A percentile compares a stretch with the other conserved stretches of the same genome.
phyloP scores from a whole-genome alignment of 2,113 vertebrate genomes.

The Sorex fumeus region DNA sequence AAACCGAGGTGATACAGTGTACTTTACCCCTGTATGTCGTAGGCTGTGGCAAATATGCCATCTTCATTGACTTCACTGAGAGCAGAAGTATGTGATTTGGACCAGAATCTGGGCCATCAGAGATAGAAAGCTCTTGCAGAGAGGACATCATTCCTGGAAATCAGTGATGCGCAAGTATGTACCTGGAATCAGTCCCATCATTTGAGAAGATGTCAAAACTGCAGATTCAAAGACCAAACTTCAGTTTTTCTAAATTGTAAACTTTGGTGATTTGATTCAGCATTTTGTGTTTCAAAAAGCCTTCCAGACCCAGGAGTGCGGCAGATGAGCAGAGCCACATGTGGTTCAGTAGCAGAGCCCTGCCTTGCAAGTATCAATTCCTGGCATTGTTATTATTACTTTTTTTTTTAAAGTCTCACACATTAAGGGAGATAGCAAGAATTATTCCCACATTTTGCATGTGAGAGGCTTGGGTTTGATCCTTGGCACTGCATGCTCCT shows the following conservation, averaged over 20 bases:
- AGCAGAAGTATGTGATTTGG: background rate
- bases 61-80: background rate
- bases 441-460: no score
- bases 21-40: background rate
- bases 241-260: background rate
- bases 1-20: background rate
- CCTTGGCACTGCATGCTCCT: no score
- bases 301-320: background rate
- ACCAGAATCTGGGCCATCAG: background rate
- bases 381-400: no score
- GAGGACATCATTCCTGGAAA: background rate
- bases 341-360: no score
- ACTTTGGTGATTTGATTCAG: background rate
- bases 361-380: no score
- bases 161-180: background rate
- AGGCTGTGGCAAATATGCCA: background rate
- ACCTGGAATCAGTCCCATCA: background rate
- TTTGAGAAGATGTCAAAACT: background rate
- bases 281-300: background rate
- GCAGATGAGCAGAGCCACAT: no score
- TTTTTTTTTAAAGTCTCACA: no score
- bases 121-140: background rate
- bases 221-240: background rate
- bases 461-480: no score
- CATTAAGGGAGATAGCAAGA: no score